A percentile compares a stretch with the other conserved stretches of the same genome.
phyloP scores from a whole-genome alignment of 1,140 invertebrate genomes.

The Pomacea maculata region DNA sequence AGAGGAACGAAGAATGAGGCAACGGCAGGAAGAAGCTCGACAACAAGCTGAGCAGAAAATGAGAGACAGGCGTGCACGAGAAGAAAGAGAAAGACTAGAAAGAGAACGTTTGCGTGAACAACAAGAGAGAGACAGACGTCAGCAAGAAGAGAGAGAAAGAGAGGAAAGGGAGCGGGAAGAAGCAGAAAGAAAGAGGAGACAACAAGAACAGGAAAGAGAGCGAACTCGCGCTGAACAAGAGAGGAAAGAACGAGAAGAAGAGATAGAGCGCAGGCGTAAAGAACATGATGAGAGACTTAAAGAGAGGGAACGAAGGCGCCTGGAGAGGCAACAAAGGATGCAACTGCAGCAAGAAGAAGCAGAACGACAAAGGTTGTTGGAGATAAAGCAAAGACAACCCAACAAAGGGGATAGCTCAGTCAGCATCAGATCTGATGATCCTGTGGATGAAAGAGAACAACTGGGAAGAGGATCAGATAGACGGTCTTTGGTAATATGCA shows the following conservation, averaged over 20 bases:
- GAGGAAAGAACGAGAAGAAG: conserved; percentile 17
- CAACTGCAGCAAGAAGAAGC: not conserved
- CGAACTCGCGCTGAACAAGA: not conserved
- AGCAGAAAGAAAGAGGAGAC: not conserved
- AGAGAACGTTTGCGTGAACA: conserved; percentile 1
- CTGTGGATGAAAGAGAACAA: not conserved
- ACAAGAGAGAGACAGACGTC: conserved; percentile 8
- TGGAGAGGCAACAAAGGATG: not conserved
- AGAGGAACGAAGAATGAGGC: conserved; percentile 10
- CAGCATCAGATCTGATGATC: too few relatives aligned
- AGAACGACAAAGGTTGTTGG: not conserved
- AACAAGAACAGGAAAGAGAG: conserved; percentile 2
- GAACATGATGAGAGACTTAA: conserved; percentile 9
- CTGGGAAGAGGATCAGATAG: not conserved
- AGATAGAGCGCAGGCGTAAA: conserved; percentile 2
- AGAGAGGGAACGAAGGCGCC: conserved; percentile 7
- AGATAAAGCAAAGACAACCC: not conserved
- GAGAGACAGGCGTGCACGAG: not conserved
- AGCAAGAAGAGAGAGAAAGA: conserved; percentile 14
- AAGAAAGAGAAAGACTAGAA: conserved; percentile 2
- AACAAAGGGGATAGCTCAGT: not conserved
- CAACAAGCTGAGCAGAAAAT: conserved; percentile 1
- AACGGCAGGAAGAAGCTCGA: conserved; percentile 10
- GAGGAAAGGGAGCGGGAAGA: conserved; percentile 10
- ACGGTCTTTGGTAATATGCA: not conserved